Evolutionary conservation across 2,797 vertebrate species (phyloP), one percentile per base, ranked within the genome.

Genomic region (Poecilia velifera): DNA sequence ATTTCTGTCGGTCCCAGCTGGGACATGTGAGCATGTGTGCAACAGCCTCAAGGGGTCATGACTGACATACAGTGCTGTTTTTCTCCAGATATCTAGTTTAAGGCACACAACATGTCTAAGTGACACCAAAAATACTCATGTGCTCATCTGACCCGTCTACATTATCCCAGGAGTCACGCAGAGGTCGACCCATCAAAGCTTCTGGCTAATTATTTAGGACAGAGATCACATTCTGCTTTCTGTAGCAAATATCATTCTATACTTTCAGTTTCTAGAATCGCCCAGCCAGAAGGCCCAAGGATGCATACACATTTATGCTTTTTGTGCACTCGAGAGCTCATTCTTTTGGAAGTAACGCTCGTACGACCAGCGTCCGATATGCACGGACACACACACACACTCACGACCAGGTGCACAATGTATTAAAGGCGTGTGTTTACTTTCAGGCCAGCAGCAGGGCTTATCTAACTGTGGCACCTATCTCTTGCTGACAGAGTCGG

Each of bases 81-180:
- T 76, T 87, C 68, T 84, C 83, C 84, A 89, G 87, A 90, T 72
- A n/a, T 78, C 45, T 77, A 78, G 75, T 82, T 83, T 70, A 84
- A 84, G 87, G 81, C 86, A 84, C 84, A 89, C 80, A 84, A 83
- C 86, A 89, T 79, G 82, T 91, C 84, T 84, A 79, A 80, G 84
- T 53, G 82, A 74, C 20, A 12, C 90, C 94, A 94, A 90, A 93
- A 94, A 94, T 94, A 94, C 79, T 14, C 22, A 51, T 76, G 79
- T 77, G 75, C 86, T 91, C 86, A 89, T 88, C 87, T 92, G 88
- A 93, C 86, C 87, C 20, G 57, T 87, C 83, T 87, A 90, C 86
- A 88, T 89, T 77, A 39, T 83, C 77, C 90, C 84, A 80, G 76
- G 84, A 89, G 91, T 91, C 86, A 89, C 75, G 53, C 55, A 3